Base-by-base conservation (phyloP, 2,797 vertebrate species). In the Leuciscus waleckii region DNA sequence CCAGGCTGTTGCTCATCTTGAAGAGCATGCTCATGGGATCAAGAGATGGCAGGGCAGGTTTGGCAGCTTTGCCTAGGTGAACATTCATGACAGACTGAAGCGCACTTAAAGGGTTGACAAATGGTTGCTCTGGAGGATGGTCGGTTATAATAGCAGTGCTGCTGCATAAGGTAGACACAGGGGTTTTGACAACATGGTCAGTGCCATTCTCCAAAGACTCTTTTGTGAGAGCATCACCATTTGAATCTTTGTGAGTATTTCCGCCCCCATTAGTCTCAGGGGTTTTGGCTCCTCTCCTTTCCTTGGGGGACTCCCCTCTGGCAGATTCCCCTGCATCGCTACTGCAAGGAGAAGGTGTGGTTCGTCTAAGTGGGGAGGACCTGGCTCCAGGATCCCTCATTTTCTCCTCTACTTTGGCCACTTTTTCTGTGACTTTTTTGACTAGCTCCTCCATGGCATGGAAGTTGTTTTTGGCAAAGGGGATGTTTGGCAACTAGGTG, bases 21-120 rank as follows among this genome's bases (percentile, higher is more conserved):
- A 99, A 99, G 81, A 99, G 95, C 98, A 99, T 99, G 93, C 98
- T 99, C 98, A 99, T 99, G 85, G 98, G 98, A 93, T 99, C 98
- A 39, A 99, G 95, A 68, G 97, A 95, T 0, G 98, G 98, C 90
- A 99, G 92, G 46, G 98, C 97, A 1, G 98, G 98, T 90, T 99
- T 99, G 68, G 98, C 97, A 0, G 98, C 98, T 93, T 99, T 99
- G 71, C 98, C 98, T 83, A 99, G 94, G 93, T 99, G 98, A 89
- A 97, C 97, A 91, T 99, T 99, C 98, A 99, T 99, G 90, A 99
- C 97, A 0, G 98, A 99, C 89, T 99, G 98, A 91, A 99, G 95
- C 68, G 98, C 98, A 29, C 98, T 99, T 92, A 99, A 93, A 29
- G 98, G 98, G 91, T 99, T 99, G 83, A 99, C 97, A 75, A 99